phyloP scores from a whole-genome alignment of 2,113 vertebrate species.

The Cochlearius cochlearius region DNA sequence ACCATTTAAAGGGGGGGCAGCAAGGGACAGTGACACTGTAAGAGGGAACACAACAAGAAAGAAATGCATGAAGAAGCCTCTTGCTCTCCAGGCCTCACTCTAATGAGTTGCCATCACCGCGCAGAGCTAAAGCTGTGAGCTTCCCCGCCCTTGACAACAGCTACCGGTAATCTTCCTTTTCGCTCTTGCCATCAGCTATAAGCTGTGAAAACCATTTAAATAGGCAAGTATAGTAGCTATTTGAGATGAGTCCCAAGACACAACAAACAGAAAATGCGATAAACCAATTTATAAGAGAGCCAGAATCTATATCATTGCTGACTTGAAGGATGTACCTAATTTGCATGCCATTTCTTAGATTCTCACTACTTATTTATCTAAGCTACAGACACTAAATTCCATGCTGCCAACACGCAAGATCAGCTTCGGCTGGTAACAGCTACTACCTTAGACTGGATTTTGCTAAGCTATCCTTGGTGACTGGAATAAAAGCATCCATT shows the following conservation, averaged over 20 bases:
- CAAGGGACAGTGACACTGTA: too few relatives aligned
- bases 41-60: not conserved
- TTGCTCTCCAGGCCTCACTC: not conserved
- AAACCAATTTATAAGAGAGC: constrained; percentile 4
- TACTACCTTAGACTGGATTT: not conserved
- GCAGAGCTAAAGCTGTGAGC: not conserved
- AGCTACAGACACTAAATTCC: not conserved
- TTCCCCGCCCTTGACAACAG: not conserved
- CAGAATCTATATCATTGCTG: not conserved
- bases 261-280: not conserved
- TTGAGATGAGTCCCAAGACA: not conserved
- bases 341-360: not conserved
- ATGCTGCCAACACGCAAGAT: not conserved
- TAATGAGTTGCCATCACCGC: not conserved
- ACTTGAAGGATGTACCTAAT: constrained; percentile 9
- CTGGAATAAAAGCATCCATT: not conserved
- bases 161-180: not conserved
- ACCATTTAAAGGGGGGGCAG: too few relatives aligned
- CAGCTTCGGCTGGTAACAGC: not conserved
- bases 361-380: not conserved
- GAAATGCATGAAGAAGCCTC: not conserved
- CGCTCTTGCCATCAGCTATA: not conserved
- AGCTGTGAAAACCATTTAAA: not conserved
- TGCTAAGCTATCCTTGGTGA: not conserved
- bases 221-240: not conserved